Conservation (phyloP, 2,113 vertebrate genomes). For the Gopherus evgoodei region DNA sequence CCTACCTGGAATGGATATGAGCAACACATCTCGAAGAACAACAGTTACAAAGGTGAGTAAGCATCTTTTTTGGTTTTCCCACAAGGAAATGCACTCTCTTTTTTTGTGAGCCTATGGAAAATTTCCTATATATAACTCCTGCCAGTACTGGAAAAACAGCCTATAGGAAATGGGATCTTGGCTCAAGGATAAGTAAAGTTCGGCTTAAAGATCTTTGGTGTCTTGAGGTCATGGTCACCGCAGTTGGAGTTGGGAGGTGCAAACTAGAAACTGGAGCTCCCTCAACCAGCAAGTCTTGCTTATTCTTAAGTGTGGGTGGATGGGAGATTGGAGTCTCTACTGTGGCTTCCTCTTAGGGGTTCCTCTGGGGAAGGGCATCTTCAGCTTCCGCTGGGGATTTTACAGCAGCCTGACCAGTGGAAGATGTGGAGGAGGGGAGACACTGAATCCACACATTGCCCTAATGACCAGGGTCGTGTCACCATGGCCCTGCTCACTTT, state of each 20-base stretch:
- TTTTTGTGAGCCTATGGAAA: not conserved
- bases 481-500: not conserved
- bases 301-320: not conserved
- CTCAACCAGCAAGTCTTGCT: not conserved
- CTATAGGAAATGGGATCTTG: not conserved
- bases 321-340: not conserved
- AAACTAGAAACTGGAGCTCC: not conserved
- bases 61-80: not conserved
- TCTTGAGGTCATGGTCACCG: not conserved
- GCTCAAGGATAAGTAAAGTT: not conserved
- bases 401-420: not conserved
- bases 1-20: no score
- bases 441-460: not conserved
- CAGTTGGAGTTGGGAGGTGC: not conserved
- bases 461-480: not conserved
- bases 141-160: not conserved
- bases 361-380: not conserved
- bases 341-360: not conserved
- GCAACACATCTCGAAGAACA: no score
- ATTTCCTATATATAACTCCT: not conserved
- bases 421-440: not conserved
- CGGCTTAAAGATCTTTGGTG: not conserved
- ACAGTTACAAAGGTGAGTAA: no score
- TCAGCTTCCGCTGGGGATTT: not conserved
- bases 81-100: not conserved